Percentiles rank a stretch among this genome's conserved stretches.
phyloP scores from a whole-genome alignment of 1,140 invertebrate genomes.

The Hormaphis cornu region DNA sequence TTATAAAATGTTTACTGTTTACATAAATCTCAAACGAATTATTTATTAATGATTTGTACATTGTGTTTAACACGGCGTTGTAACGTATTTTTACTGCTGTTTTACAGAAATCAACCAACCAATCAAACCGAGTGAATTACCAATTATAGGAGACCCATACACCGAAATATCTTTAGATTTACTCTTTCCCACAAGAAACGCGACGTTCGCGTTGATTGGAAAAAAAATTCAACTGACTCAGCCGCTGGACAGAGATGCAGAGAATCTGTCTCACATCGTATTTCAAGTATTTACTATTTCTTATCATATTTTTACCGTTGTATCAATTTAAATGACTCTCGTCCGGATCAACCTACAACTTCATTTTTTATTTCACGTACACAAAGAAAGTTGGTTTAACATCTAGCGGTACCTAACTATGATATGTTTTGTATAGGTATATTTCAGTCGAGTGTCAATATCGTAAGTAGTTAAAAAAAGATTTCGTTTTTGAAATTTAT shows the following conservation, averaged over 20 bases:
- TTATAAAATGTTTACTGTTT: no score
- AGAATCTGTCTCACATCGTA: constrained; percentile 75
- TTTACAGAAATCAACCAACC: constrained; percentile 66
- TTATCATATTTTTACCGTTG: not conserved
- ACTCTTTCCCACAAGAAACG: constrained; percentile 61
- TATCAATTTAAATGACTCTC: not conserved
- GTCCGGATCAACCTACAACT: no score
- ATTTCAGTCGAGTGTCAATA: no score
- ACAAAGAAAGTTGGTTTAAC: no score
- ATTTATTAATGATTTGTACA: no score
- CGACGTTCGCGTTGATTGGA: constrained; percentile 71
- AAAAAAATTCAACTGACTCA: constrained; percentile 67
- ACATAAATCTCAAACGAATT: no score
- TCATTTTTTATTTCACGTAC: no score
- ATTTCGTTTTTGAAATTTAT: no score
- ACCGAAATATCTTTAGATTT: constrained; percentile 69
- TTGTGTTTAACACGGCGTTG: not conserved
- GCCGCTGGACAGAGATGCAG: constrained; percentile 73
- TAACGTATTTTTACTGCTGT: not conserved
- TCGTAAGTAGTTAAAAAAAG: no score
- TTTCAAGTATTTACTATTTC: constrained; percentile 59
- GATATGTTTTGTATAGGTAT: no score
- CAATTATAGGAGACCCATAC: constrained; percentile 69
- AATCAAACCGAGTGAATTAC: constrained; percentile 65
- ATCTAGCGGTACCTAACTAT: no score